Percentiles rank a stretch among this genome's conserved stretches.
phyloP scores from a whole-genome alignment of 1,140 invertebrate species.

The Physella acuta region DNA sequence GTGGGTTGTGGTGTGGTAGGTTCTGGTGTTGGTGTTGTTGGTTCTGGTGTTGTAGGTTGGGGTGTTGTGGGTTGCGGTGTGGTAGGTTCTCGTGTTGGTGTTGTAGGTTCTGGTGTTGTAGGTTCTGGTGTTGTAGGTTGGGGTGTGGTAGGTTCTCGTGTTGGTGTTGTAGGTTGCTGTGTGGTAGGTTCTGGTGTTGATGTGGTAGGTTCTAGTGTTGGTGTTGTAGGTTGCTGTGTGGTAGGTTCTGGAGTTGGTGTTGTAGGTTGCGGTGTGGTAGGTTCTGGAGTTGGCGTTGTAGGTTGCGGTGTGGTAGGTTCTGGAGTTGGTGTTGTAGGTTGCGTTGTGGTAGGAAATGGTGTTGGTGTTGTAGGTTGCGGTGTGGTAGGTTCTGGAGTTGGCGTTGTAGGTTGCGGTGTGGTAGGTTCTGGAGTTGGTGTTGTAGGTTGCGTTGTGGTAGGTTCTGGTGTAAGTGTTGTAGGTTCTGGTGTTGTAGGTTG shows the following conservation, averaged over 20 bases:
- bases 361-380: constrained; percentile 17
- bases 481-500: constrained; percentile 22
- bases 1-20: constrained; percentile 15
- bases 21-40: constrained; percentile 15
- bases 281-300: constrained; percentile 2
- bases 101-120: constrained; percentile 7
- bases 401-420: constrained; percentile 8
- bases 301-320: constrained; percentile 25
- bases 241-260: neutral
- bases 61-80: constrained; percentile 14
- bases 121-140: constrained; percentile 16
- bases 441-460: constrained; percentile 19
- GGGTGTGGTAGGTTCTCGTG: constrained; percentile 11
- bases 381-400: neutral
- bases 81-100: constrained; percentile 18
- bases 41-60: constrained; percentile 20
- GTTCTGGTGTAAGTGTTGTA: constrained; percentile 20
- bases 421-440: constrained; percentile 16
- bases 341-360: neutral
- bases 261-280: constrained; percentile 19
- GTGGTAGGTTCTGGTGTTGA: constrained; percentile 20
- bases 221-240: neutral
- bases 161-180: constrained; percentile 11
- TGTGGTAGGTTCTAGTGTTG: constrained; percentile 10
- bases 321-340: constrained; percentile 18